These are phyloP conservation scores for Limnephilus rhombicus DNA, from an alignment of 2,888 invertebrate species.

Conservation along the genomic window DNA sequence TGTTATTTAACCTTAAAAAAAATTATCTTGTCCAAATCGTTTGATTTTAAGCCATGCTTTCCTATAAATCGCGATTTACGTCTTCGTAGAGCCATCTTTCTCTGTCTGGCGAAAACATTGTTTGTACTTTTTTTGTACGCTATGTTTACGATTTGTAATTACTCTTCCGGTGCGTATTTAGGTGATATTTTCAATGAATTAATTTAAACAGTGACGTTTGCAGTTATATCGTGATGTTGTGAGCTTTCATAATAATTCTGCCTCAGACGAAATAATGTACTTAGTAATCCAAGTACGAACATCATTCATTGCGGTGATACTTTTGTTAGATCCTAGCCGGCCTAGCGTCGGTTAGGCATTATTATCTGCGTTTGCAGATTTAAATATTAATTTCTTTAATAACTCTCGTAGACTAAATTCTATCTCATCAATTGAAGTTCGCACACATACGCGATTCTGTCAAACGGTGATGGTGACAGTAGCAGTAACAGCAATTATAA, in stretches of 20 bases:
- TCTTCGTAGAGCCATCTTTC: conserved; percentile 7
- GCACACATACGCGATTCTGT: background rate
- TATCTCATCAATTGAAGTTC: background rate
- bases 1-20: background rate
- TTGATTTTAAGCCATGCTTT: background rate
- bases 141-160: background rate
- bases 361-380: background rate
- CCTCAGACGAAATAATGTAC: background rate
- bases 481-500: background rate
- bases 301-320: background rate
- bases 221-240: background rate
- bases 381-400: background rate
- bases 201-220: background rate
- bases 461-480: background rate
- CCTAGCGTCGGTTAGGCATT: background rate
- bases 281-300: background rate
- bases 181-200: background rate
- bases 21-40: background rate
- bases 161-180: background rate
- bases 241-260: background rate
- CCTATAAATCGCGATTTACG: background rate
- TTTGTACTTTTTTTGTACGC: conserved; percentile 3
- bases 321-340: background rate
- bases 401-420: background rate
- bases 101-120: conserved; percentile 5